Evolutionary conservation across 1,140 invertebrate species (phyloP), one percentile per base, ranked within the genome.

Genomic region (Drosophila nannoptera): DNA sequence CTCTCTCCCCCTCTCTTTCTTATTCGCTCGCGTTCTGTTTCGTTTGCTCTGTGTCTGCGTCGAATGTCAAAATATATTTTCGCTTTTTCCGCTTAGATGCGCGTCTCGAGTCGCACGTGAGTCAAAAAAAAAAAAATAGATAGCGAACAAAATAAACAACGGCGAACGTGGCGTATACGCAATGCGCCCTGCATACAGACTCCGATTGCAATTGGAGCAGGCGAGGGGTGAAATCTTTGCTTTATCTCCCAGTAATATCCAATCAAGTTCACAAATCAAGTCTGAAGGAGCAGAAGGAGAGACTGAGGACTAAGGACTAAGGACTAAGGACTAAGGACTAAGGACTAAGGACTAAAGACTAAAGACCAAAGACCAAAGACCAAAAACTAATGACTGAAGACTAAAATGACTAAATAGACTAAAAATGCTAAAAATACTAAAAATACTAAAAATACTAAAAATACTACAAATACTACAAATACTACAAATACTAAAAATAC

Each of bases 121-220:
- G 35, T 12, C 36, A 49, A 12, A 14, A 22, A 38, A 38, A 38
- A 0, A 49, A n/a, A 49, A 12, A 32, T 6, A n/a, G 38, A n/a
- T n/a, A 4, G n/a, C 6, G 33, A 12, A n/a, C 22, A 45, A 32
- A 38, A 14, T 65, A 65, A 56, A 66, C 46, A 59, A 59, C 33
- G 43, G 29, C 7, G n/a, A 58, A 66, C 54, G 14, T 46, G 33
- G 16, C 68, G 62, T 70, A 70, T 59, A 70, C 68, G 68, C 62
- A 59, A 66, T 42, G 29, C 31, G 53, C 12, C 2, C n/a, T 12
- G 32, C n/a, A 22, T 49, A 45, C 40, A 35, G 14, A 35, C 29
- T 29, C 33, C 9, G 32, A 4, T 16, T 46, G 5, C 43, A 38
- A 9, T 53, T 22, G 33, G 49, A 5, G 32, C 5, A 16, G 22